Percentiles rank a stretch among this genome's conserved stretches.
Evolutionary conservation across 2,888 invertebrate species (phyloP).

Genomic region (Tineola bisselliella): DNA sequence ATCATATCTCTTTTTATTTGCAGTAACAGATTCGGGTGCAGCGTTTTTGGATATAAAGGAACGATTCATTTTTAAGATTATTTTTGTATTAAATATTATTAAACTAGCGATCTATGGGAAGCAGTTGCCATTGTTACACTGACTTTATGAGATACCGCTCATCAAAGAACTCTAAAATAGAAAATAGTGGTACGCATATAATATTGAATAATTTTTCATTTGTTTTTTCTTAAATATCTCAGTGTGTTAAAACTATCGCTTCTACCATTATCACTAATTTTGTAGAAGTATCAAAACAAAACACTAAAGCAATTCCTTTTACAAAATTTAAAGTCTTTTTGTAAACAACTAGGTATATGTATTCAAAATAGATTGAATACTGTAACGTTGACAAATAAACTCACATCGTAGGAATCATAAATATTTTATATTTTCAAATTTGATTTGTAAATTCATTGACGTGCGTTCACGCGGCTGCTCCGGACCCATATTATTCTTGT

Average conservation of each 20-base stretch:
- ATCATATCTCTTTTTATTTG: slow-evolving; percentile 5
- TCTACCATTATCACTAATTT: too few relatives aligned
- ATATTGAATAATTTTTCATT: too few relatives aligned
- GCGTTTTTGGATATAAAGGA: neutral
- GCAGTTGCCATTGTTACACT: too few relatives aligned
- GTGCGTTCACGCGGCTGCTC: slow-evolving; percentile 15
- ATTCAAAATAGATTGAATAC: slow-evolving; percentile 4
- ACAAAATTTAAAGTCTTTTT: neutral
- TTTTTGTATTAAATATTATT: too few relatives aligned
- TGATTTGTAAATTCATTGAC: slow-evolving; percentile 39
- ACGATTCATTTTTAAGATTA: neutral
- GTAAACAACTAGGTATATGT: neutral
- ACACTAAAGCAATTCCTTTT: too few relatives aligned
- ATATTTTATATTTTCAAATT: slow-evolving; percentile 39
- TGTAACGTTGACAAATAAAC: slow-evolving; percentile 21
- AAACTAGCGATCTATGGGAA: too few relatives aligned
- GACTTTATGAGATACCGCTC: too few relatives aligned
- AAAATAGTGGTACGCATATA: too few relatives aligned
- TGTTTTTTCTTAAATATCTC: too few relatives aligned
- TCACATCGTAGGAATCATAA: slow-evolving; percentile 39
- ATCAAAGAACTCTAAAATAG: too few relatives aligned
- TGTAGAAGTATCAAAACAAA: too few relatives aligned
- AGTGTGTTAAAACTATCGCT: too few relatives aligned
- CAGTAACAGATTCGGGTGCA: neutral
- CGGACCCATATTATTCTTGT: slow-evolving; percentile 27